Base-by-base conservation (phyloP, 2,888 invertebrate genomes). In the Heliconius ismenius region DNA sequence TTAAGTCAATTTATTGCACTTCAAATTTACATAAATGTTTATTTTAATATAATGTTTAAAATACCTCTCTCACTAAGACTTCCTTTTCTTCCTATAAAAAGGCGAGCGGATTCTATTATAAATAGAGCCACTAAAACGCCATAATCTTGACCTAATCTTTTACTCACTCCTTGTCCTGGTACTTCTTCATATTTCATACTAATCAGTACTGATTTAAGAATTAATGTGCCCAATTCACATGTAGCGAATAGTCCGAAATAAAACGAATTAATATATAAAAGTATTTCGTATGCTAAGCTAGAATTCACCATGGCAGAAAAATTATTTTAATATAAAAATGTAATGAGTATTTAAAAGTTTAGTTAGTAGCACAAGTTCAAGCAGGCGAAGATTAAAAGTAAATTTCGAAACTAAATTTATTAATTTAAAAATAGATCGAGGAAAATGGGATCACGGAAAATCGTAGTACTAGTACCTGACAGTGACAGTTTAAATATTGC, bases 161-260 rank as follows among this genome's bases (percentile, higher is more conserved):
- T 95, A 74, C 95, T 95, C 78, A 97, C 96, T 84, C 97, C 96
- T 74, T 96, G 96, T 62, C 72, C 80, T 74, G 96, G 96, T 63
- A 68, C 79, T 81, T 98, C 95, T 86, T 96, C 96, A 80, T 92
- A 91, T 78, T 88, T 89, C 11, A 87, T 87, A 77, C 86, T 88
- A 79, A 93, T 95, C 90, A 97, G 96, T 83, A 96, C 95, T 81
- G 96, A 96, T 91, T 98, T 98, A 83, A 97, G 95, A 76, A 97
- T 95, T 83, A 96, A 95, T 90, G 97, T 97, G 79, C 96, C 96
- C 81, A 97, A 92, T 92, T 98, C 97, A 89, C 97, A 97, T 80
- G 96, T 95, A 72, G 97, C 96, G 89, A 97, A 97, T 93, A 97
- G 96, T 86, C 97, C 97, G 87, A 97, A 97, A 91, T 98, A 98